Base-by-base conservation (phyloP, 2,113 vertebrate species). In the Corynorhinus townsendii region DNA sequence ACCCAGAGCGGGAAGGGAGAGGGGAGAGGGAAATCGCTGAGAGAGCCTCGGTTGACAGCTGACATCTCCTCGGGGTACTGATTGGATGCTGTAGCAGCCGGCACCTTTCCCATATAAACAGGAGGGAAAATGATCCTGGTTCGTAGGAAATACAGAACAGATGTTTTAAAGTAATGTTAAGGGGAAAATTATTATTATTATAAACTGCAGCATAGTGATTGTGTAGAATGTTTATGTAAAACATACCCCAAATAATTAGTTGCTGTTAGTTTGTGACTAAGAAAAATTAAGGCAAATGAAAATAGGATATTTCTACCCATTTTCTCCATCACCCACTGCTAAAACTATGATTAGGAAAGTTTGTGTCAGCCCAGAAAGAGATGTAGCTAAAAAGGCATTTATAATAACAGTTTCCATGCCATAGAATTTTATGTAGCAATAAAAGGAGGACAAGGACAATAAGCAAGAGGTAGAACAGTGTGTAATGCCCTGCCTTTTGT, bases 41-140 rank as follows among this genome's bases (percentile, higher is more conserved):
- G 68, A 89, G 97, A 97, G 98, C 98, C 95, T 85, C 93, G 96
- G 96, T 97, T 98, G 98, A 99, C 98, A 99, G 99, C 98, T 96
- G 98, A 97, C 98, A 96, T 98, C 97, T 97, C 95, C 95, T 96
- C 20, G 49, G 93, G 98, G 83, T 97, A 98, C 97, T 97, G 92
- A 97, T 97, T 92, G 97, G 96, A 89, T 93, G 87, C 93, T 97
- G 97, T 59, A 96, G 81, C 92, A 96, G 97, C 95, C 82, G 86
- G 95, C 95, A 86, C 96, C 96, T 95, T 54, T 96, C 97, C 94
- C 83, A 22, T 94, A 0, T 95, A 96, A 97, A 90, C 82, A 26
- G 4, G 2, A 72, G 93, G 69, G 47, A 94, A 96, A 97, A 92
- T 40, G 43, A 88, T 89, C 43, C 35, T 76, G 66, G 49, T 69